A percentile compares a stretch with the other conserved stretches of the same genome.
These are phyloP conservation scores for Eumerus sabulonum DNA, from an alignment of 2,888 invertebrate species.

Conservation along the genomic window DNA sequence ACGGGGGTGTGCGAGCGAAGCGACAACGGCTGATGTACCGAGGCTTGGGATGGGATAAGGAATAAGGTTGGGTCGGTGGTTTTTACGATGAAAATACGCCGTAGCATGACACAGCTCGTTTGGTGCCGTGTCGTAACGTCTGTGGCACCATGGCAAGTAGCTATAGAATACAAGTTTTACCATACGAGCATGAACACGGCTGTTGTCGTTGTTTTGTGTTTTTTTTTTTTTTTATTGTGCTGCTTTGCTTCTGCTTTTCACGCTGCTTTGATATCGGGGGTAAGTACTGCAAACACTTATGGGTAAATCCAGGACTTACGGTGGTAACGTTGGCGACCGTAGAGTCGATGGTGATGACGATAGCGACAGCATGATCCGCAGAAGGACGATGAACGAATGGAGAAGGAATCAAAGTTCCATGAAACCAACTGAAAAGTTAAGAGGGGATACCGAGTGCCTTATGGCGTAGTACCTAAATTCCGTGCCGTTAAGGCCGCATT, in stretches of 20 bases:
- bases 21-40: too few relatives aligned
- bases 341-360: conserved; percentile 11
- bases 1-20: too few relatives aligned
- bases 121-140: conserved; percentile 67
- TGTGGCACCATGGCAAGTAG: conserved; percentile 60
- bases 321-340: conserved; percentile 10
- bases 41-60: too few relatives aligned
- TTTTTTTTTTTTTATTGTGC: conserved; percentile 45
- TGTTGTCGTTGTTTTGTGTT: conserved; percentile 32
- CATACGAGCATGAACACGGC: conserved; percentile 49
- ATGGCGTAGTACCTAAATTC: conserved; percentile 64
- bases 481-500: conserved; percentile 13
- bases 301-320: conserved; percentile 62
- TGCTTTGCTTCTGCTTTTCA: conserved; percentile 30
- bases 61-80: conserved; percentile 25
- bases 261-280: conserved; percentile 59
- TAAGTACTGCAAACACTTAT: conserved; percentile 65
- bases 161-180: too few relatives aligned
- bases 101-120: conserved; percentile 70
- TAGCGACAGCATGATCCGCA: too few relatives aligned
- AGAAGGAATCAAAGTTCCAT: conserved; percentile 64
- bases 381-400: conserved; percentile 34
- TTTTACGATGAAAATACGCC: conserved; percentile 69
- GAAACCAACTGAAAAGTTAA: conserved; percentile 65
- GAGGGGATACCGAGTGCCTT: conserved; percentile 56